Conservation (phyloP, 2,113 vertebrate genomes). For the Tragelaphus scriptus region DNA sequence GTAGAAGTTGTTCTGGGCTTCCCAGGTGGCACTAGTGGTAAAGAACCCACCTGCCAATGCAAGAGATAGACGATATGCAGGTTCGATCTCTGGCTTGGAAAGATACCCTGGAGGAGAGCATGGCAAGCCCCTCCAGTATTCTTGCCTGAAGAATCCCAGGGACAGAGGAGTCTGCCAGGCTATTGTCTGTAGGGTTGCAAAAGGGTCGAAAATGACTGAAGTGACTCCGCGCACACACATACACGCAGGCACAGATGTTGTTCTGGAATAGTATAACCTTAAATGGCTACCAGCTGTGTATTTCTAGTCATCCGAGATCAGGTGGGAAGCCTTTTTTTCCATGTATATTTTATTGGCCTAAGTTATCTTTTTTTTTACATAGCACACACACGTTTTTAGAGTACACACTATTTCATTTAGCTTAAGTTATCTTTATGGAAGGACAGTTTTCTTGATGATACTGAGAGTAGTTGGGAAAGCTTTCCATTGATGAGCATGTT, state of each 20-base stretch:
- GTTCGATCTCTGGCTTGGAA: not conserved
- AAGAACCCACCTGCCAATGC: not conserved
- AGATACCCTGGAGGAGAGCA: not conserved
- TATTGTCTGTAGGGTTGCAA: not conserved
- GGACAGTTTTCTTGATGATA: not conserved
- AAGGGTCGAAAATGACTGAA: not conserved
- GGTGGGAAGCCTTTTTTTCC: not conserved
- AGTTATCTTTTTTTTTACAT: not conserved
- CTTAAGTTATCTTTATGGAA: not conserved
- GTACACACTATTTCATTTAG: not conserved
- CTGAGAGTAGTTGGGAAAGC: not conserved
- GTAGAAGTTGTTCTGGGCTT: not conserved
- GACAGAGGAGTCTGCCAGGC: not conserved
- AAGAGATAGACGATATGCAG: not conserved
- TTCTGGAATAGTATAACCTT: not conserved
- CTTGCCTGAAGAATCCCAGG: not conserved
- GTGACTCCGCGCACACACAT: not conserved
- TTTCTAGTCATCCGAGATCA: not conserved
- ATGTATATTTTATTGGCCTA: not conserved
- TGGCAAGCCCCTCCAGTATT: not conserved
- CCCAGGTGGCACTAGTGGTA: not conserved
- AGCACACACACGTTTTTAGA: not conserved
- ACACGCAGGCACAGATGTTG: not conserved
- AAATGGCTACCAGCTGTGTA: not conserved
- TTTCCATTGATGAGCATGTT: not conserved